Evolutionary conservation across 2,113 vertebrate genomes (phyloP), one percentile per base, ranked within the genome.

Genomic region (Caranx melampygus): DNA sequence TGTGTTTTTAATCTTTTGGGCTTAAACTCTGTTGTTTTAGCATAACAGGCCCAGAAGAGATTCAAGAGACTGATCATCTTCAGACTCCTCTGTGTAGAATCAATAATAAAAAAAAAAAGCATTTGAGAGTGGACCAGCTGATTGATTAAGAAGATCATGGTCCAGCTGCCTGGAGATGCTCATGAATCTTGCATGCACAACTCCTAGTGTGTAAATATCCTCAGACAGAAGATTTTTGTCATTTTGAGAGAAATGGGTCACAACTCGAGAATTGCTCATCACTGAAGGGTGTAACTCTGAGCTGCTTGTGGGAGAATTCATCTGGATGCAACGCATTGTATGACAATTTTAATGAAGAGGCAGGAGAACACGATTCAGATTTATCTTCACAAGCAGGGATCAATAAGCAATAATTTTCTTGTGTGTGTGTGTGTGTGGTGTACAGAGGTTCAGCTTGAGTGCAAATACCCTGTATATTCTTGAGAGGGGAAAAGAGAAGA

Each of bases 141-240:
- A 86, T 86, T 72, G 62, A 88, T 89, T 76, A 75, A 86, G 79
- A 83, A 88, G 87, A 75, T 82, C 61, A 35, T 73, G 37, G 51
- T 70, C 37, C 37, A 59, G 58, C 75, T 73, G 73, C 67, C 67
- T 54, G 71, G 72, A 85, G 81, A 87, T 26, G 58, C 83, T 88
- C 69, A 78, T 92, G 83, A 83, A 89, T 91, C 62, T 86, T 91
- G 45, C 65, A 88, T 89, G 61, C 75, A 55, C 58, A 59, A 45
- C 37, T 45, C 52, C 52, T 47, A 40, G 44, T 76, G 11, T 57
- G 33, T 44, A 31, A 26, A 26, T 35, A 26, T 47, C n/a, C 61
- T 57, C 58, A 62, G 65, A 71, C 66, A 72, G 11, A 42, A 42
- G 40, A 42, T 42, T 42, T 42, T 42, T 42, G 40, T 42, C 40